Conservation (phyloP, 2,797 vertebrate genomes). For the Todus mexicanus region DNA sequence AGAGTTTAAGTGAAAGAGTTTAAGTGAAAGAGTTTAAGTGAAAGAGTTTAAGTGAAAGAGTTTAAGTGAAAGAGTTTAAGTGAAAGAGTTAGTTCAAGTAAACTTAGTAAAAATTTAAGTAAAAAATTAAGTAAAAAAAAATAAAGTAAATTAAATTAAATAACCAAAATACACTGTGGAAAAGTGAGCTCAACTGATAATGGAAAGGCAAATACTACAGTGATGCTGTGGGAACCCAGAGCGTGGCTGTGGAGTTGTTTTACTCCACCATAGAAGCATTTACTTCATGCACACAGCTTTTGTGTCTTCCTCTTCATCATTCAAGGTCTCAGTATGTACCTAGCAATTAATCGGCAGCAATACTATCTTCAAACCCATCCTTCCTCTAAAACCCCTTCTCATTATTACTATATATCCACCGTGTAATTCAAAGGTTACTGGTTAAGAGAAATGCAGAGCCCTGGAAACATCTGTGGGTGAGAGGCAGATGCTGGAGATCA, state of each 20-base stretch:
- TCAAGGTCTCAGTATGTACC: not conserved
- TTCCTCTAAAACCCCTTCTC: not conserved
- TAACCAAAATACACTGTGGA: not conserved
- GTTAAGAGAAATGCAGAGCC: not conserved
- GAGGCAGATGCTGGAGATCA: not conserved
- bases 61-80: not conserved
- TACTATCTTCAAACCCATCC: not conserved
- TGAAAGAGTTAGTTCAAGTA: too few species aligned
- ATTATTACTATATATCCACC: not conserved
- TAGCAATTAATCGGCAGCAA: not conserved
- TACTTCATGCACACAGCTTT: not conserved
- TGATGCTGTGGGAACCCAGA: not conserved
- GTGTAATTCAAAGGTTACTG: not conserved
- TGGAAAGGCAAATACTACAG: not conserved
- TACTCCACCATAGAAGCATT: not conserved
- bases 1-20: not conserved
- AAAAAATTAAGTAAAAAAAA: not conserved
- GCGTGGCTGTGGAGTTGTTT: not conserved
- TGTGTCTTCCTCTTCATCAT: not conserved
- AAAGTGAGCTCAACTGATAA: not conserved
- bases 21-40: too few species aligned
- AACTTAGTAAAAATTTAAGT: too few species aligned
- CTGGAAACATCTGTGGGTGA: not conserved
- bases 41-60: not conserved
- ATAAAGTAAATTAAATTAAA: not conserved